These are phyloP conservation scores for Catharus minimus DNA, from an alignment of 2,113 vertebrate genomes.

Conservation along the genomic window DNA sequence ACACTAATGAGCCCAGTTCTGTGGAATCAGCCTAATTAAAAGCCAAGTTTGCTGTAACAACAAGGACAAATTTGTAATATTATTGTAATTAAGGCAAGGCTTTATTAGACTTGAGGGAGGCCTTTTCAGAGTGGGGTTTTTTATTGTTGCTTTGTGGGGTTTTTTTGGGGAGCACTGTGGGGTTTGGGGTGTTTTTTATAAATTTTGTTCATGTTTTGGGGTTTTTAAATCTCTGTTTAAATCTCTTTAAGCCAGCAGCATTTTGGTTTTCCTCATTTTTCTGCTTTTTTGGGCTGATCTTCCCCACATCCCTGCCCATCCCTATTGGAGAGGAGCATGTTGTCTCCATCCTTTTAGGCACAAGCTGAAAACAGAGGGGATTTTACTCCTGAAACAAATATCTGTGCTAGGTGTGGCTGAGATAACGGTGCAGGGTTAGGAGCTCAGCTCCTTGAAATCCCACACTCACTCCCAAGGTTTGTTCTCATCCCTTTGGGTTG, in stretches of 20 bases:
- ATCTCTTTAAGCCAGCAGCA: not conserved
- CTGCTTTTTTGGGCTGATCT: not conserved
- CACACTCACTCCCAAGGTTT: not conserved
- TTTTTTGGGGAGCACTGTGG: rapidly evolving
- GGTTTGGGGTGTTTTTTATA: too few species aligned
- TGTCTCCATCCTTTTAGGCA: rapidly evolving
- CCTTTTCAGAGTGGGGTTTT: rapidly evolving
- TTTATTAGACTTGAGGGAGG: not conserved
- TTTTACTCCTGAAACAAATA: not conserved
- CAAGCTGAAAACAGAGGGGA: rapidly evolving
- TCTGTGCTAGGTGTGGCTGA: not conserved
- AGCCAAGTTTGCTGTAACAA: not conserved
- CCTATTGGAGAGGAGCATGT: rapidly evolving
- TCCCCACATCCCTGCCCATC: not conserved
- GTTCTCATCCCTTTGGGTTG: not conserved
- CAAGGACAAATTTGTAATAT: not conserved
- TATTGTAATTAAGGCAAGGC: not conserved
- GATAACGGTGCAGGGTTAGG: not conserved
- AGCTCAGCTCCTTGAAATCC: not conserved
- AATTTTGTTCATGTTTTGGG: not conserved
- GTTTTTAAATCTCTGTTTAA: rapidly evolving
- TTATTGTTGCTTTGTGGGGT: rapidly evolving
- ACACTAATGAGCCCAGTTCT: not conserved
- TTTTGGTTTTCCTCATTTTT: not conserved
- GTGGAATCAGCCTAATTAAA: not conserved